Evolutionary conservation across 2,797 vertebrate genomes (phyloP), one percentile per base, ranked within the genome.

Genomic region (Allobates femoralis): DNA sequence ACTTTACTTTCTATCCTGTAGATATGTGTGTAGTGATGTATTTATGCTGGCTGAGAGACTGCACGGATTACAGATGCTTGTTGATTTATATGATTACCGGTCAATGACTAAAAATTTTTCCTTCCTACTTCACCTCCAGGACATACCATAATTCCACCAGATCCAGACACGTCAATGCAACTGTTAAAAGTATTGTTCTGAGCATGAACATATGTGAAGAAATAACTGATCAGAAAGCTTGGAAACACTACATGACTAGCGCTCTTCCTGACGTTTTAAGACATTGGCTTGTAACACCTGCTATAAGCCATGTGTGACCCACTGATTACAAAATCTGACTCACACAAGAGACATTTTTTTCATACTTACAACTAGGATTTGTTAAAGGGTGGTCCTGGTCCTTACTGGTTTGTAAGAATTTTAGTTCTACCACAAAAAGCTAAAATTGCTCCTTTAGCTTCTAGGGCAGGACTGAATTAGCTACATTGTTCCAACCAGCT

Each of bases 51-150:
- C 71, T 82, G 18, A 10, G 69, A 67, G 62, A 50, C 37, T 74
- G 82, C 89, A 88, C 88, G 90, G 76, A 51, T 88, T 60, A 84
- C 71, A 89, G 89, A 92, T 80, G 90, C 89, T 85, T 83, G 60
- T 86, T 86, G 90, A 89, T 83, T 85, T 80, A 86, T 80, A 85
- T 67, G 30, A 50, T 67, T 82, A 66, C 0, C 0, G 79, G 76
- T 82, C 79, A 90, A 90, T 86, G 76, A 71, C 87, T 91, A 81
- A 90, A 86, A 91, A 88, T 84, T 2, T 0, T 0, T 89, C 86
- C 87, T 89, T 91, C 90, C 81, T 91, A 91, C 81, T 84, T 76
- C 88, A 88, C 87, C 83, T 89, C 80, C 88, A 92, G 88, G 88
- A 87, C 75, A 58, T 90, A 87, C 69, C 89, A 34, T 53, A 87